Evolutionary conservation across 2,113 vertebrate genomes (phyloP), one percentile per base, ranked within the genome.

Genomic region (Mellivora capensis): DNA sequence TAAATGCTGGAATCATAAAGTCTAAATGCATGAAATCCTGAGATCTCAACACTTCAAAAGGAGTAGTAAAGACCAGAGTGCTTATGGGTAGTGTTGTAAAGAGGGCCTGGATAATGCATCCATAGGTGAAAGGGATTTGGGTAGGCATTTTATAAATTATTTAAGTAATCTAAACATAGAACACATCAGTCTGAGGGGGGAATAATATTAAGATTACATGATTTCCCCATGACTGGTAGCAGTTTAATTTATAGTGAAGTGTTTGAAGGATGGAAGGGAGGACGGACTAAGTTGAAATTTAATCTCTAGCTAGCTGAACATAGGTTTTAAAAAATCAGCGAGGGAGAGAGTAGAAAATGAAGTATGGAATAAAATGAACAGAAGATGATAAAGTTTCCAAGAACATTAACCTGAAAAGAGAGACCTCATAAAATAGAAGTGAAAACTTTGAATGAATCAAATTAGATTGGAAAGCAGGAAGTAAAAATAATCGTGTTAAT

Each of bases 51-150:
- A 29, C 11, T 39, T 2, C 3, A 20, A 42, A 29, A 88, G 29
- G 18, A 57, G 4, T 10, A 37, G 13, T 0, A 7, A n/a, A 91
- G 42, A 9, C 37, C 34, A 20, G 23, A 57, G 15, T 15, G 3
- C 6, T n/a, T 25, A 20, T 0, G 18, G 9, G 3, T 17, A 0
- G 3, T 20, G 15, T 64, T 44, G 6, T 10, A 31, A 52, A 49
- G 39, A 62, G 18, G 13, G 1, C 21, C 2, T 47, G 15, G n/a
- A 61, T 42, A 42, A 62, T 0, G 2, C 14, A 0, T 37, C n/a
- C 27, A 18, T 2, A 18, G 14, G 20, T 23, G 37, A 80, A 61
- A 74, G 12, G 21, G 14, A 34, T 18, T 85, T 44, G 52, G 6
- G 3, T 29, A 42, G 62, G 21, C 59, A 85, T 27, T 59, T 59